phyloP scores from a whole-genome alignment of 2,888 invertebrate species.

The Erannis defoliaria region DNA sequence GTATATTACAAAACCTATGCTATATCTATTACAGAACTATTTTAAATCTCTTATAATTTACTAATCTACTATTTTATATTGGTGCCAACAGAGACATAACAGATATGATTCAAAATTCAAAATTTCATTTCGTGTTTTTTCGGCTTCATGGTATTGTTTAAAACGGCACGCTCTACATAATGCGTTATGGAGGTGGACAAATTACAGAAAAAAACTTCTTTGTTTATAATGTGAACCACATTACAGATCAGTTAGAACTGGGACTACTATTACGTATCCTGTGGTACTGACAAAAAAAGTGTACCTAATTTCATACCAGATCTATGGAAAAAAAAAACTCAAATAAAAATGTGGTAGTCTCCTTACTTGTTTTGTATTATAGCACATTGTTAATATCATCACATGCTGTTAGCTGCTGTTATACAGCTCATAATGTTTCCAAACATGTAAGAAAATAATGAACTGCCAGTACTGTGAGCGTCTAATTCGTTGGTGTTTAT shows the following conservation, averaged over 20 bases:
- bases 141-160: constrained; percentile 63
- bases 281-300: too few relatives aligned
- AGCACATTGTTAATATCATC: background rate
- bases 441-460: background rate
- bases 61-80: background rate
- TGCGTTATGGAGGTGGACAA: constrained; percentile 79
- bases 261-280: too few relatives aligned
- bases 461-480: constrained; percentile 8
- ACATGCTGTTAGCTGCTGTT: too few relatives aligned
- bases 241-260: too few relatives aligned
- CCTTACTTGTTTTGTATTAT: too few relatives aligned
- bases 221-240: too few relatives aligned
- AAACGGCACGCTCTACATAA: constrained; percentile 80
- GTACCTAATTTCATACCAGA: too few relatives aligned
- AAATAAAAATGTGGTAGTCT: too few relatives aligned
- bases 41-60: constrained; percentile 3
- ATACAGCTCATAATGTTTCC: background rate
- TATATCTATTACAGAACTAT: too few relatives aligned
- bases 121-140: constrained; percentile 73
- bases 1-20: too few relatives aligned
- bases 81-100: constrained; percentile 75
- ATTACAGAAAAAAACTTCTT: too few relatives aligned
- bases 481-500: background rate
- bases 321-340: too few relatives aligned
- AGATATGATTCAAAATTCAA: constrained; percentile 77